Percentiles rank a stretch among this genome's conserved stretches.
Evolutionary conservation across 2,797 vertebrate genomes (phyloP).

Genomic region (Cossypha niveicapilla): DNA sequence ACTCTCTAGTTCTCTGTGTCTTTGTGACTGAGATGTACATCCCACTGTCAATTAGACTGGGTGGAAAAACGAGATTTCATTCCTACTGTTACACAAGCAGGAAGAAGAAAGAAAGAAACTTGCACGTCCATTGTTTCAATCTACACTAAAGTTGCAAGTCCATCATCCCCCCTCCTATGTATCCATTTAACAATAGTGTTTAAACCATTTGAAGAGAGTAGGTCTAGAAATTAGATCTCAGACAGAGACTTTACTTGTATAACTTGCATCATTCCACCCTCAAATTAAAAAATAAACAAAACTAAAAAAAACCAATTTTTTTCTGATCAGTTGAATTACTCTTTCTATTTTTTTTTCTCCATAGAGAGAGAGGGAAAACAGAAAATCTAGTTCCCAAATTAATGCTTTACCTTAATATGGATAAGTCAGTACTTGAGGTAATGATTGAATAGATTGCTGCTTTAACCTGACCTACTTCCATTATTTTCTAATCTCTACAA

Average conservation of each 20-base stretch:
- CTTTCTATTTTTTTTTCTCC: not conserved
- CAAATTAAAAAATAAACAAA: not conserved
- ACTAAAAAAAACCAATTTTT: accelerated
- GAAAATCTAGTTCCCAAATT: not conserved
- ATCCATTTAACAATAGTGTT: not conserved
- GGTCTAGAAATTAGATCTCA: not conserved
- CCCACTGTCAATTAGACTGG: not conserved
- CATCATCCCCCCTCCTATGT: accelerated
- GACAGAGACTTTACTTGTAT: not conserved
- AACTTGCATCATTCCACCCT: not conserved
- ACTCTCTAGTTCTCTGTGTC: not conserved
- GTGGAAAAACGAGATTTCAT: not conserved
- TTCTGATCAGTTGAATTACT: not conserved
- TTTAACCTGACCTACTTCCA: not conserved
- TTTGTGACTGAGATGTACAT: not conserved
- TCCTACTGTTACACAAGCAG: not conserved
- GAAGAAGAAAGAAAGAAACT: not conserved
- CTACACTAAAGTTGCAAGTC: not conserved
- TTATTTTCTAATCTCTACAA: not conserved
- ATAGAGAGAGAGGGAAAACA: not conserved
- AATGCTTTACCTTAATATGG: not conserved
- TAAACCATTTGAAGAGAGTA: not conserved
- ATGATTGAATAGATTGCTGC: not conserved
- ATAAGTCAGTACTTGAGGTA: not conserved
- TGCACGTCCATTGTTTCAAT: not conserved